phyloP scores from a whole-genome alignment of 2,113 vertebrate genomes.

The Neomonachus schauinslandi region DNA sequence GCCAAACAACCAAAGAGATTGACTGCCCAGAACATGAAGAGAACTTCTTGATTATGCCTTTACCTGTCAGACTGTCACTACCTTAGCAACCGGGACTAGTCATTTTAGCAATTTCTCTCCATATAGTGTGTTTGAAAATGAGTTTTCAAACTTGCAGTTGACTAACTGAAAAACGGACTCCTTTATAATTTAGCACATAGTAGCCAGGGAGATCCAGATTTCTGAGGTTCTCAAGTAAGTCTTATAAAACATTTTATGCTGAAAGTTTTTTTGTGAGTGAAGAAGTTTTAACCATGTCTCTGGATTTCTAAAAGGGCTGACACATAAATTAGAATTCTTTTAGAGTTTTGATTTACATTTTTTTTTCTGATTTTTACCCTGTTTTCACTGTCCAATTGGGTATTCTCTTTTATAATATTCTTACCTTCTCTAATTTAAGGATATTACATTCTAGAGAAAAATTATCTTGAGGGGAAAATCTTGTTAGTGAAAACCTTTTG shows the following conservation, averaged over 20 bases:
- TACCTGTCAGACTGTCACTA: neutral
- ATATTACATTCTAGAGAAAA: conserved; percentile 24
- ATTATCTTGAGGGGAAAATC: neutral
- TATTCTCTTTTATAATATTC: conserved; percentile 26
- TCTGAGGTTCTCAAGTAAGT: neutral
- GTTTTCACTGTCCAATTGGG: neutral
- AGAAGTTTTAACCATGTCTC: neutral
- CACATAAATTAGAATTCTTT: neutral
- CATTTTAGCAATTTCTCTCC: neutral
- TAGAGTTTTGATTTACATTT: neutral
- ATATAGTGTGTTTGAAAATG: neutral
- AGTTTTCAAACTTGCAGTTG: neutral
- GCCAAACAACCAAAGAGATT: neutral
- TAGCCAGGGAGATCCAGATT: neutral
- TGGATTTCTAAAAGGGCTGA: conserved; percentile 16
- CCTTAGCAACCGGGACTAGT: neutral
- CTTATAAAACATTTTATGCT: neutral
- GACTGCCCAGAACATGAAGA: neutral
- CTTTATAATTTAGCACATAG: neutral
- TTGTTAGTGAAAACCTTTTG: conserved; percentile 9
- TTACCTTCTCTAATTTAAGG: conserved; percentile 16
- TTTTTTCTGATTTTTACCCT: neutral
- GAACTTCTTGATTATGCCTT: neutral
- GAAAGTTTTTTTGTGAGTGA: neutral
- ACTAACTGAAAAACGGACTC: neutral